Percentiles rank a stretch among this genome's conserved stretches.
Conservation (phyloP, 1,140 invertebrate genomes). For the Saccostrea glomerata region DNA sequence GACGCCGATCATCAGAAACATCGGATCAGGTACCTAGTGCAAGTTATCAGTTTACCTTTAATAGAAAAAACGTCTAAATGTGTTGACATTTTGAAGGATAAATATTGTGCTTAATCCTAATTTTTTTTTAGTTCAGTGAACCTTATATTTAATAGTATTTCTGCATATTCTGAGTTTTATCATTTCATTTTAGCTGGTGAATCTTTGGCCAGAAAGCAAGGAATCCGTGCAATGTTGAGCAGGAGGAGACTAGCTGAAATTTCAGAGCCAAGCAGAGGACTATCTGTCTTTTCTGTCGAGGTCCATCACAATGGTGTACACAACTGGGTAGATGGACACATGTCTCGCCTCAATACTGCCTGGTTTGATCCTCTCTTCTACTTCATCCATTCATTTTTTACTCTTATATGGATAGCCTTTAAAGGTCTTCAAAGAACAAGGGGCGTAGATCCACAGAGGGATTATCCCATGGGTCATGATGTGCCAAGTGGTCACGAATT, state of each 20-base stretch:
- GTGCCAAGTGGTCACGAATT: slow-evolving; percentile 34
- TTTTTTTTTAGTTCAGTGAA: no score
- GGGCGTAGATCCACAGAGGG: slow-evolving; percentile 4
- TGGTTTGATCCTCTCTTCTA: slow-evolving; percentile 64
- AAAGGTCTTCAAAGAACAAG: slow-evolving; percentile 43
- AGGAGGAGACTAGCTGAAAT: slow-evolving; percentile 50
- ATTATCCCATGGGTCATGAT: not conserved
- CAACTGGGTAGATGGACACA: slow-evolving; percentile 60
- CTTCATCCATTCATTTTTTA: slow-evolving; percentile 76
- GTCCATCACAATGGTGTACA: slow-evolving; percentile 58
- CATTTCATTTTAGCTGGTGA: not conserved
- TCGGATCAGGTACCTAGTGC: slow-evolving; percentile 25
- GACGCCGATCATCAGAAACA: slow-evolving; percentile 53
- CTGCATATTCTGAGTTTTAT: not conserved
- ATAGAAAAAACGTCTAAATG: no score
- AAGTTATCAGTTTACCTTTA: no score
- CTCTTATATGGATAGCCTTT: slow-evolving; percentile 77
- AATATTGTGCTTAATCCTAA: no score
- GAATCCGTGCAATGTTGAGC: slow-evolving; percentile 49
- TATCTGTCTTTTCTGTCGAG: slow-evolving; percentile 47
- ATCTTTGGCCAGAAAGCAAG: slow-evolving; percentile 36
- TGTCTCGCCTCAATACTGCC: slow-evolving; percentile 53
- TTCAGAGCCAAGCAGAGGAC: slow-evolving; percentile 49
- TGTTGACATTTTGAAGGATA: no score
- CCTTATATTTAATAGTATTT: no score